Evolutionary conservation across 2,888 invertebrate genomes (phyloP).

Genomic region (Myopa tessellatipennis): DNA sequence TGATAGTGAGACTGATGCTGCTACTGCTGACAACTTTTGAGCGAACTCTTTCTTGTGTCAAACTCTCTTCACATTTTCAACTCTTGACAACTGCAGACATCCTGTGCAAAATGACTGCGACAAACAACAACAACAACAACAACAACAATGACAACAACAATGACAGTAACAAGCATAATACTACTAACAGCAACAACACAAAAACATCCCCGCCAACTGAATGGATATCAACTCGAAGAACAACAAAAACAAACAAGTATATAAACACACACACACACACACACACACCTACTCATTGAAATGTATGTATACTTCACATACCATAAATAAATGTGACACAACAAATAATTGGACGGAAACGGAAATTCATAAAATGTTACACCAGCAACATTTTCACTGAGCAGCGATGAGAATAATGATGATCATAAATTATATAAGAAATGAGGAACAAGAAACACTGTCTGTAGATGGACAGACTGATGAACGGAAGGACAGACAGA

Average conservation of each 20-base stretch:
- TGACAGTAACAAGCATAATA: neutral
- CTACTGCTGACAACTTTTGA: too few species aligned
- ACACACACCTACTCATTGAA: neutral
- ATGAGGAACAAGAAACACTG: neutral
- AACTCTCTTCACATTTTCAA: too few species aligned
- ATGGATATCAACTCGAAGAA: neutral
- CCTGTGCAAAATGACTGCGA: slow-evolving; percentile 15
- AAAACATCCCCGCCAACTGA: neutral
- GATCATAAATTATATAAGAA: slow-evolving; percentile 11
- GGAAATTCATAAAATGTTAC: slow-evolving; percentile 30
- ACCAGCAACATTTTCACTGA: slow-evolving; percentile 20
- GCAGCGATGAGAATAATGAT: slow-evolving; percentile 16
- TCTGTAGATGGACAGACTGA: neutral
- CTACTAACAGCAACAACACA: too few species aligned
- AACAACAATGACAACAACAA: neutral
- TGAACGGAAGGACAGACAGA: neutral
- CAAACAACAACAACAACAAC: too few species aligned
- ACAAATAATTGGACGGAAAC: slow-evolving; percentile 34
- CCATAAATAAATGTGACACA: slow-evolving; percentile 6
- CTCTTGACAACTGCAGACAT: slow-evolving; percentile 13
- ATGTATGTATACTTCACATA: neutral
- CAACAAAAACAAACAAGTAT: neutral
- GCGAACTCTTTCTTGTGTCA: too few species aligned
- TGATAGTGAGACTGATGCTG: too few species aligned
- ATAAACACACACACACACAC: neutral